These are phyloP conservation scores for Callosobruchus maculatus DNA, from an alignment of 2,888 invertebrate species.

Conservation along the genomic window DNA sequence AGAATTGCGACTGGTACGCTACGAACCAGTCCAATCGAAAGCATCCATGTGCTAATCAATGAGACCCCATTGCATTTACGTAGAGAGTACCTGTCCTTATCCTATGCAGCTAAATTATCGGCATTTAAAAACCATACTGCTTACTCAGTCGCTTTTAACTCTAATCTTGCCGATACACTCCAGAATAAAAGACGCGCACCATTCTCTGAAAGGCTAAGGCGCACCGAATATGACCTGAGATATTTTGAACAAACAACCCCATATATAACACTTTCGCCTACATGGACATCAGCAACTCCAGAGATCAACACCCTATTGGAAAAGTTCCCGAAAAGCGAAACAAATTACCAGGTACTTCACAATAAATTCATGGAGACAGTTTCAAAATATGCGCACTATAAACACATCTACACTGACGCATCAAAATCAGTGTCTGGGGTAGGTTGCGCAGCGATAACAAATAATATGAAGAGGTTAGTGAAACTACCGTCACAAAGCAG, in stretches of 20 bases:
- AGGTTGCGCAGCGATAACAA: not conserved
- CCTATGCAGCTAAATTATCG: not conserved
- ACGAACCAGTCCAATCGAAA: conserved; percentile 1
- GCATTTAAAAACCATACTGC: not conserved
- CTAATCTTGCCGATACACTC: not conserved
- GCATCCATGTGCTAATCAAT: not conserved
- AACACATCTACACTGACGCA: not conserved
- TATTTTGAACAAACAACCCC: not conserved
- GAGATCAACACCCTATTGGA: not conserved
- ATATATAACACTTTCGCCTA: not conserved
- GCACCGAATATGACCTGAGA: not conserved
- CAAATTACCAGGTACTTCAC: not conserved
- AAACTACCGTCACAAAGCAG: not conserved
- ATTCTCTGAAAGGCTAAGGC: not conserved
- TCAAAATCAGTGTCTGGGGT: not conserved
- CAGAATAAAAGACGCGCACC: not conserved
- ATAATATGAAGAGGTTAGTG: not conserved
- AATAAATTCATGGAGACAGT: not conserved
- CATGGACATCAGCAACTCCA: not conserved
- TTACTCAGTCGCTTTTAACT: not conserved
- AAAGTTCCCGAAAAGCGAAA: not conserved
- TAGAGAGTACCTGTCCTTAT: not conserved
- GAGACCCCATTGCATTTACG: conserved; percentile 1
- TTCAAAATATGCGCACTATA: not conserved
- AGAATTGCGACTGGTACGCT: conserved; percentile 4